These are phyloP conservation scores for Pyrocoelia pectoralis DNA, from an alignment of 2,888 invertebrate genomes.

Conservation along the genomic window DNA sequence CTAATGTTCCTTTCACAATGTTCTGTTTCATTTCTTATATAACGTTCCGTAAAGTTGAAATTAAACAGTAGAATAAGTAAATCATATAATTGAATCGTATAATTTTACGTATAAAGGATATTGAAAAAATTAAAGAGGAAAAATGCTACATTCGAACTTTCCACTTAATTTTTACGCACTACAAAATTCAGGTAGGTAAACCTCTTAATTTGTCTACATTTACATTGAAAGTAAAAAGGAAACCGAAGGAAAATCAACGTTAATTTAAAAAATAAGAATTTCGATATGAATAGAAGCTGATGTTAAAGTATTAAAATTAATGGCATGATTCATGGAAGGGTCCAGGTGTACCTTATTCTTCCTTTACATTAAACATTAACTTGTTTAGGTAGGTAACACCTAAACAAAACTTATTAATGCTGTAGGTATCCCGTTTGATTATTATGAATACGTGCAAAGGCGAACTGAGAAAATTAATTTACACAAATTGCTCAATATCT, in stretches of 20 bases:
- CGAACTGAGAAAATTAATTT: not conserved
- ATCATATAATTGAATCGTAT: too few species aligned
- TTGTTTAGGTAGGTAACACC: not conserved
- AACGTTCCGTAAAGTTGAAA: too few species aligned
- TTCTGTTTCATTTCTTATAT: too few species aligned
- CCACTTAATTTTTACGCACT: too few species aligned
- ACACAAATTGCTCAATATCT: not conserved
- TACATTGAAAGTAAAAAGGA: not conserved
- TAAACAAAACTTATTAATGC: not conserved
- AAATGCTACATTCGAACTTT: too few species aligned
- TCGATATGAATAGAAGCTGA: not conserved
- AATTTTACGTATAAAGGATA: too few species aligned
- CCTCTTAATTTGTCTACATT: too few species aligned
- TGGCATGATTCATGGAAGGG: not conserved
- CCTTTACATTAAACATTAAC: not conserved
- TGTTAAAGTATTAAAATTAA: conserved; percentile 1
- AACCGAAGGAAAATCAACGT: not conserved
- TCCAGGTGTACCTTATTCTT: not conserved
- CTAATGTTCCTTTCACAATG: too few species aligned
- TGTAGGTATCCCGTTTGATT: not conserved
- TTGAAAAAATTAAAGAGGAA: too few species aligned
- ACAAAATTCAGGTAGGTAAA: too few species aligned
- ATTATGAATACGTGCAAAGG: not conserved
- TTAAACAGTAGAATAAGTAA: too few species aligned
- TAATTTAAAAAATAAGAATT: not conserved